A percentile compares a stretch with the other conserved stretches of the same genome.
Conservation (phyloP, 2,888 invertebrate genomes). For the Papilio protenor region DNA sequence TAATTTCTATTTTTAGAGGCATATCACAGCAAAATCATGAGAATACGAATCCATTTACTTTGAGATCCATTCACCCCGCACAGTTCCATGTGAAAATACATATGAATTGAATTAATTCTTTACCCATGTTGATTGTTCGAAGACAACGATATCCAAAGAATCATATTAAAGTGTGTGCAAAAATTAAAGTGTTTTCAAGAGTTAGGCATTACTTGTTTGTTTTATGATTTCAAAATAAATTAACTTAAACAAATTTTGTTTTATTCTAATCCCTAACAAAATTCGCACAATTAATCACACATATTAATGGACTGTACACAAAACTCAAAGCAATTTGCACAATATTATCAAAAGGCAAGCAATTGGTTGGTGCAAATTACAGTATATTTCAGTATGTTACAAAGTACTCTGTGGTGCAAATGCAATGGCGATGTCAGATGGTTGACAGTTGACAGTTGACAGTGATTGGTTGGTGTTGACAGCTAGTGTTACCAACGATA, state of each 20-base stretch:
- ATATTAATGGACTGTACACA: not conserved
- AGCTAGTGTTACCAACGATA: too few species aligned
- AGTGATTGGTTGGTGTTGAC: not conserved
- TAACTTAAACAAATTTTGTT: not conserved
- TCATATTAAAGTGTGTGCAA: conserved; percentile 62
- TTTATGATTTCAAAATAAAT: conserved; percentile 14
- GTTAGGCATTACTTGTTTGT: too few species aligned
- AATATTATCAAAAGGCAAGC: not conserved
- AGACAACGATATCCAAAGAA: conserved; percentile 78
- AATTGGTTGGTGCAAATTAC: too few species aligned
- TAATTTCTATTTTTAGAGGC: not conserved
- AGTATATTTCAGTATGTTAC: too few species aligned
- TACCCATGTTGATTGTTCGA: conserved; percentile 82
- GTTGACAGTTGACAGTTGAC: not conserved
- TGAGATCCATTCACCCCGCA: conserved; percentile 53
- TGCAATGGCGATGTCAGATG: not conserved
- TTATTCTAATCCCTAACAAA: not conserved
- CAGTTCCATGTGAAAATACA: conserved; percentile 74
- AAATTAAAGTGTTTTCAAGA: too few species aligned
- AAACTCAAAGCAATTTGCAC: not conserved
- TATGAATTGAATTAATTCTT: conserved; percentile 71
- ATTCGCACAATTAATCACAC: not conserved
- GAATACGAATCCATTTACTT: conserved; percentile 47
- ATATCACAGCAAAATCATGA: not conserved
- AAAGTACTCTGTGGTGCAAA: too few species aligned